Evolutionary conservation across 64 coral and sea anemone genomes (phyloP), one percentile per base, ranked within the genome.

Genomic region (Platygyra sinensis): DNA sequence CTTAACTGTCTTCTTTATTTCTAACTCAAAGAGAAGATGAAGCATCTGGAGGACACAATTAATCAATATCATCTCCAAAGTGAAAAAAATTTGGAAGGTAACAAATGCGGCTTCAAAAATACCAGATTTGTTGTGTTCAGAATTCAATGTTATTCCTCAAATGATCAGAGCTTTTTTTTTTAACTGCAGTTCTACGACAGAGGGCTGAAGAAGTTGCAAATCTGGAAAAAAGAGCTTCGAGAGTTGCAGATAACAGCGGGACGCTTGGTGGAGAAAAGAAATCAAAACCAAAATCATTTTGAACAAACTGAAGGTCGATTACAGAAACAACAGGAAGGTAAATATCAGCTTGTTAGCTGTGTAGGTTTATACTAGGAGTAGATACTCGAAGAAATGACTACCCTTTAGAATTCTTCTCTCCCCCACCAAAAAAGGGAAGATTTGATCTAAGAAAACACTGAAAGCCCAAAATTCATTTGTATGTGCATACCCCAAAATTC

Each of bases 21-120:
- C 20, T 27, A 25, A 52, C 62, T 61, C 67, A 22, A 27, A 92
- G 90, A 87, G 67, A 71, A 18, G 28, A 87, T 92, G 19, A 67
- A 63, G 20, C 33, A 92, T 24, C 75, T 92, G 22, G 90, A 92
- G 78, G 74, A 92, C 67, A 30, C 61, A 25, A 87, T 92, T 2
- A 64, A 72, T 25, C 73, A 71, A 29, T 87, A 87, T 32, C 38
- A 92, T 28, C 24, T 87, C 78, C 57, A 92, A 30, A 83, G 82
- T 9, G 80, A 92, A 31, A 63, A 62, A 52, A 92, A 92, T 75
- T 59, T 92, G 65, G 82, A 87, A 92, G 82, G 90, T 85, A 71
- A 81, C 7, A 69, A 24, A 24, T 24, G 24, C 6, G 62, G 14
- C 7, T 14, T 22, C 4, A 8, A 65, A 65, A 24, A 22, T 65